Evolutionary conservation across 2,113 vertebrate species (phyloP).

Genomic region (Pongo abelii): DNA sequence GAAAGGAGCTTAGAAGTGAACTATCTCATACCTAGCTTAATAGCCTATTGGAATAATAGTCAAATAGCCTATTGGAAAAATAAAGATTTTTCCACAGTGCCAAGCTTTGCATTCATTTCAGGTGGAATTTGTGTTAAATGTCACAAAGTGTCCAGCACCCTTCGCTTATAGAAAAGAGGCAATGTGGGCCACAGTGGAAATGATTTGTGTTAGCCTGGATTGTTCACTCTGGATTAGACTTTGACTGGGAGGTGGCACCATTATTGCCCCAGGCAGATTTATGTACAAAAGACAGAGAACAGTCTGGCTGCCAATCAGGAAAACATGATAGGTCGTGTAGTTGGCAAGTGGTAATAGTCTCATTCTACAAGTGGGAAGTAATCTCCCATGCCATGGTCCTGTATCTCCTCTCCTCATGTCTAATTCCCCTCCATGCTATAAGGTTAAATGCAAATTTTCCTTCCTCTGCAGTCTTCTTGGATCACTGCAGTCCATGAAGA

Average conservation of each 20-base stretch:
- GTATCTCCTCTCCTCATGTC: background rate
- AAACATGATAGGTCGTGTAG: background rate
- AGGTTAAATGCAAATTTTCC: background rate
- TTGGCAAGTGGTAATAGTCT: background rate
- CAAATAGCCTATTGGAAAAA: background rate
- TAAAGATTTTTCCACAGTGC: background rate
- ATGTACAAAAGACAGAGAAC: background rate
- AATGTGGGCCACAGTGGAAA: background rate
- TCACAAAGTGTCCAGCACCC: background rate
- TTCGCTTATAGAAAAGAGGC: background rate
- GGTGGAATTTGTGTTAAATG: slow-evolving; percentile 3
- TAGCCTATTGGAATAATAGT: background rate
- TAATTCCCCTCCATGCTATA: background rate
- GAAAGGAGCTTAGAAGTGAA: background rate
- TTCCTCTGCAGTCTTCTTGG: background rate
- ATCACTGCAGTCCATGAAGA: background rate
- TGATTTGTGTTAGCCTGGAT: background rate
- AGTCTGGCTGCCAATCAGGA: background rate
- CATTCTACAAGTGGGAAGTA: background rate
- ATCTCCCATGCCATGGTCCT: too few relatives aligned
- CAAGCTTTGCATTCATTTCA: background rate
- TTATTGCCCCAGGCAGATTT: background rate
- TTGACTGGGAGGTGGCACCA: background rate
- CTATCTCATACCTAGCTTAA: background rate
- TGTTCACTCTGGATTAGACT: background rate